Base-by-base conservation (phyloP, 2,888 invertebrate species). In the Axea sp. region DNA sequence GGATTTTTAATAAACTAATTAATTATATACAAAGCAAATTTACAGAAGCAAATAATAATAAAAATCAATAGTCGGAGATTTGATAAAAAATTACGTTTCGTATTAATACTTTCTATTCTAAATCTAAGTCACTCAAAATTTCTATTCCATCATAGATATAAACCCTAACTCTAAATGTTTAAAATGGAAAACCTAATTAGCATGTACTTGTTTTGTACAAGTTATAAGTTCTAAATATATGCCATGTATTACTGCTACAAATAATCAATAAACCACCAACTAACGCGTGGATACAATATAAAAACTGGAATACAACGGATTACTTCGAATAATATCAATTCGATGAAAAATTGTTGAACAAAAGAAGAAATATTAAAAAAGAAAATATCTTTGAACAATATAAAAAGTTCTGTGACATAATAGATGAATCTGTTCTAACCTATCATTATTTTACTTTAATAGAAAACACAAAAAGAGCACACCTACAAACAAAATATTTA, bases 281-380 rank as follows among this genome's bases (percentile, higher is more conserved):
- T 22, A 7, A 51, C 12, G 8, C 6, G 35, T 14, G n/a, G 24
- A 5, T 14, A n/a, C n/a, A 19, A 15, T 65, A 37, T 62, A n/a
- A 60, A 14, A 55, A 67, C 51, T 80, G 77, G 77, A 80, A 78
- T 76, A 78, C 77, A 57, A 49, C 67, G 78, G 76, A 80, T 80
- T 78, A 71, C 47, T 75, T 78, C 76, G 77, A 78, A 77, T 51
- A 33, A 22, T 17, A 11, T 64, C 0, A n/a, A 57, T 67, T 67
- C 69, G 51, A 65, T 14, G 14, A 59, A 47, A 2, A 17, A n/a
- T n/a, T 31, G 57, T 17, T 17, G 17, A 35, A 60, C 12, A 17
- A 73, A 57, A 37, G 8, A 51, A 17, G 14, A 51, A 69, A 69
- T 17, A 7, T 12, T 4, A 33, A 39, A 12, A 64, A 74, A 49